Percentiles rank a stretch among this genome's conserved stretches.
Conservation (phyloP, 2,113 vertebrate species). For the Calypte anna region DNA sequence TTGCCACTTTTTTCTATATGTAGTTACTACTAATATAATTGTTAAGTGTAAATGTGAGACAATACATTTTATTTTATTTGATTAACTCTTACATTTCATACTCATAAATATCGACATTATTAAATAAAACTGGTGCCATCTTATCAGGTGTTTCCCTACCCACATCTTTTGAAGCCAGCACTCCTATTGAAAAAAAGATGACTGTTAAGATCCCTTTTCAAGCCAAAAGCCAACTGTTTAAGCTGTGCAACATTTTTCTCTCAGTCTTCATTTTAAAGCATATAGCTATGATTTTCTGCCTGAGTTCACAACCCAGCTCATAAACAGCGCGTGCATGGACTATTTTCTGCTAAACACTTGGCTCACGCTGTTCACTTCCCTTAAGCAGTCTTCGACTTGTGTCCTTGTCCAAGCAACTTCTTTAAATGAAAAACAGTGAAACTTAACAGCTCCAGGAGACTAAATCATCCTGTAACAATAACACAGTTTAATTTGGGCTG, state of each 20-base stretch:
- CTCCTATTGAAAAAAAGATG: neutral
- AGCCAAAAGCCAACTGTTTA: neutral
- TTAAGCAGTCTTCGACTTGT: neutral
- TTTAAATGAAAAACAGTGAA: slow-evolving; percentile 15
- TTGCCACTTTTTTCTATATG: neutral
- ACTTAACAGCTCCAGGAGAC: neutral
- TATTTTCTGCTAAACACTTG: slow-evolving; percentile 1
- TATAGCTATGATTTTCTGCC: neutral
- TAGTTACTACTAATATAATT: neutral
- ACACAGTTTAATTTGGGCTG: slow-evolving; percentile 3
- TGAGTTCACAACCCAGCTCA: neutral
- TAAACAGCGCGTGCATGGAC: neutral
- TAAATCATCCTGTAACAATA: slow-evolving; percentile 25
- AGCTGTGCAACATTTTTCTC: neutral
- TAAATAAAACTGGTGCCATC: neutral
- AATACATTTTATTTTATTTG: neutral
- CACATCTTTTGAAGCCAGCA: neutral
- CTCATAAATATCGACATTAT: neutral
- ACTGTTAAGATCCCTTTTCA: neutral
- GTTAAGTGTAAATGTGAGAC: neutral
- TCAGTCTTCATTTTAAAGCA: neutral
- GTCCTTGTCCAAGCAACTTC: neutral
- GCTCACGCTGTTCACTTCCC: neutral
- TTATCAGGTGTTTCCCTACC: neutral
- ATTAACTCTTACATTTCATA: neutral